Base-by-base conservation (phyloP, 2,888 invertebrate genomes). In the Globia sparganii region DNA sequence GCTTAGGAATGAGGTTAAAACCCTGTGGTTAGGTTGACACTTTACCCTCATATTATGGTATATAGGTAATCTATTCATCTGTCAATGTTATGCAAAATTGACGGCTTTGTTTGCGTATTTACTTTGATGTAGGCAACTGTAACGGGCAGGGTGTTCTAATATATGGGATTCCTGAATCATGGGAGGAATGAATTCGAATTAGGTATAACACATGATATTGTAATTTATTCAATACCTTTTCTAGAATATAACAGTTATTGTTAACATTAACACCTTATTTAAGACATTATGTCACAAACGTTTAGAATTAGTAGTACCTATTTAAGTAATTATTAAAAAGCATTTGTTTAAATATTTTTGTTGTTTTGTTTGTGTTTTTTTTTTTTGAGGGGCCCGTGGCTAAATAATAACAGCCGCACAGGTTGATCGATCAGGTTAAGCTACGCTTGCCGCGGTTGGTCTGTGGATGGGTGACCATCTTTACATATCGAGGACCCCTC, bases 101-200 rank as follows among this genome's bases (percentile, higher is more conserved):
- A 25, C 31, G 11, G 25, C 40, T 43, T 80, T 65, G 72, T 56
- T 40, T 73, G 4, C 8, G 28, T 34, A 34, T 43, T 75, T 46
- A 72, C 31, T 40, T 64, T n/a, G 11, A 49, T 37, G 6, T 8
- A 15, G 2, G n/a, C 46, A 21, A 21, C 8, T 34, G 28, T 43
- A 43, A 28, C 21, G 6, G 21, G 21, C 21, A 65, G 21, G 65
- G 3, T 43, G 28, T 5, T 0, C 3, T 28, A 9, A 43, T 43
- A 43, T 1, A 21, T 46, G 21, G 13, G 6, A 66, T 66, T 46
- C 31, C 31, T 66, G 11, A 21, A n/a, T 37, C 34, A 37, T 61
- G 11, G 61, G 1, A 31, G 3, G 5, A 25, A 5, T 31, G 18
- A 4, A 31, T 28, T 9, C 43, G 5, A 46, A 31, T 56, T 37